phyloP scores from a whole-genome alignment of 2,113 vertebrate species.

The Alces alces region DNA sequence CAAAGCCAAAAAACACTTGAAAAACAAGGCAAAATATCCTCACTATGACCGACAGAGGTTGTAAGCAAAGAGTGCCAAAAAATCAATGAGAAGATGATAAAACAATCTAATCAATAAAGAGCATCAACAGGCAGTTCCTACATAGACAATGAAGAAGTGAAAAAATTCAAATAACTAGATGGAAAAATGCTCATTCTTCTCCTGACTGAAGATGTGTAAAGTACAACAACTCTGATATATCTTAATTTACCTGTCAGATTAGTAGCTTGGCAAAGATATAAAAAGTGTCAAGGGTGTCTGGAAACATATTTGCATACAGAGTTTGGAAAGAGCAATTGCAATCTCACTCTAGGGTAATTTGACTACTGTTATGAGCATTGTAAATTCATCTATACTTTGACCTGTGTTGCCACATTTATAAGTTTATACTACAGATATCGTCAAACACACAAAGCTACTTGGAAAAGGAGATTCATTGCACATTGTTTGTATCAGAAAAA shows the following conservation, averaged over 20 bases:
- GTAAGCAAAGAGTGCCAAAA: background rate
- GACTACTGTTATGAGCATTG: background rate
- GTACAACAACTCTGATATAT: background rate
- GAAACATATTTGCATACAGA: background rate
- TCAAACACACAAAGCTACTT: background rate
- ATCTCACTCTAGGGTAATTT: background rate
- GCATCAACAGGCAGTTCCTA: background rate
- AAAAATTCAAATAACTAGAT: background rate
- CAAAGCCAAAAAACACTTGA: background rate
- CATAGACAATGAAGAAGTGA: background rate
- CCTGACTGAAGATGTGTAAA: constrained; percentile 4
- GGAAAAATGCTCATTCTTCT: background rate
- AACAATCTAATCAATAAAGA: background rate
- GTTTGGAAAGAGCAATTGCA: background rate
- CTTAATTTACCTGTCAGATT: background rate
- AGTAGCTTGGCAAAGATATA: background rate
- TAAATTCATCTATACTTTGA: constrained; percentile 21
- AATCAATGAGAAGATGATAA: constrained; percentile 9
- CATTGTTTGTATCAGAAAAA: background rate
- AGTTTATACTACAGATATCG: background rate
- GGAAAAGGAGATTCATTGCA: background rate
- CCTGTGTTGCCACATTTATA: background rate
- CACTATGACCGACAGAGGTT: background rate
- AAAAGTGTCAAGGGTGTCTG: background rate
- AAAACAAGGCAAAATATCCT: background rate